Conservation (phyloP, 2,888 invertebrate genomes). For the Drosophila hamatofila region DNA sequence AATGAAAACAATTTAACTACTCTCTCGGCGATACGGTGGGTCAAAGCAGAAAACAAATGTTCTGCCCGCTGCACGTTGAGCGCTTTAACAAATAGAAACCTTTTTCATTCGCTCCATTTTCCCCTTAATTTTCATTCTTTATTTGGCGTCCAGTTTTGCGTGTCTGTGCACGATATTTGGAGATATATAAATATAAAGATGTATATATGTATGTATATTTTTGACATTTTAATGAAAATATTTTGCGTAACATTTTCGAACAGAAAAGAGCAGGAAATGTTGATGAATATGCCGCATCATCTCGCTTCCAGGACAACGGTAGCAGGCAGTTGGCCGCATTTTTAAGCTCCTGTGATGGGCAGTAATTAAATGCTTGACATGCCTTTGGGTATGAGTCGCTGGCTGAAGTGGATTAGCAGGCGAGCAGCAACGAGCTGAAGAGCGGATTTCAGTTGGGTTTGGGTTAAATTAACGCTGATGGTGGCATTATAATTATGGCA, state of each 20-base stretch:
- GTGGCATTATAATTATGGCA: constrained; percentile 75
- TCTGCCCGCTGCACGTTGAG: constrained; percentile 47
- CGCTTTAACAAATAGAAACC: constrained; percentile 77
- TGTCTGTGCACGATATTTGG: constrained; percentile 79
- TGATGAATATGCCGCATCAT: constrained; percentile 63
- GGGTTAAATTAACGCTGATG: constrained; percentile 69
- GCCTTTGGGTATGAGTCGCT: constrained; percentile 58
- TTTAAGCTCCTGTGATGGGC: constrained; percentile 74
- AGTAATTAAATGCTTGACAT: constrained; percentile 79
- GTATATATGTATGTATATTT: constrained; percentile 34
- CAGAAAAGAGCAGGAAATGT: constrained; percentile 34
- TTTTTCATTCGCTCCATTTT: constrained; percentile 54
- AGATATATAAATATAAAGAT: constrained; percentile 33
- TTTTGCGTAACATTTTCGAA: constrained; percentile 64
- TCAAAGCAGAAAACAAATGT: constrained; percentile 33
- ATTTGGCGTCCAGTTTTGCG: constrained; percentile 58
- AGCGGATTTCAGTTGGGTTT: constrained; percentile 29
- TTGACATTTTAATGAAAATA: constrained; percentile 76
- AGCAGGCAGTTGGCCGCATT: constrained; percentile 34
- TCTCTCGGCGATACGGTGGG: constrained; percentile 70
- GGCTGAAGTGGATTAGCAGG: constrained; percentile 49
- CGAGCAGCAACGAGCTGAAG: not conserved
- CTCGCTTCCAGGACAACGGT: constrained; percentile 31
- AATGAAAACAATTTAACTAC: constrained; percentile 81
- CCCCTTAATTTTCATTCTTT: constrained; percentile 2